These are phyloP conservation scores for Agrochola litura DNA, from an alignment of 2,888 invertebrate genomes.

Conservation along the genomic window DNA sequence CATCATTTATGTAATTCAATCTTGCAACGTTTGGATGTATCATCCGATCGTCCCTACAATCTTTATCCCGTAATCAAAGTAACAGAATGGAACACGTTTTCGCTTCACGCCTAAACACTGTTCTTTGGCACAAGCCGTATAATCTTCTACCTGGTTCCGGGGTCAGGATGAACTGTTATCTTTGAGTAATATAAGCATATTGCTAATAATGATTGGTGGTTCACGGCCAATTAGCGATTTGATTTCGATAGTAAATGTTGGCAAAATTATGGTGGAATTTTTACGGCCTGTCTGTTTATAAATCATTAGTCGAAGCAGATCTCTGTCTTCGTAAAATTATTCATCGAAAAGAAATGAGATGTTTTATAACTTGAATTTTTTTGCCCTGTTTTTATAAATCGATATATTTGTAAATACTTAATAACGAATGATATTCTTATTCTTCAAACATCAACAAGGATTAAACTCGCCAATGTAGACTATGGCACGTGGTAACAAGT, in stretches of 20 bases:
- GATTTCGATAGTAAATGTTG: slow-evolving; percentile 28
- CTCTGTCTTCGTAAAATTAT: neutral
- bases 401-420: neutral
- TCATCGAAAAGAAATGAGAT: no score
- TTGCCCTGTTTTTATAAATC: neutral
- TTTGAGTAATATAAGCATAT: slow-evolving; percentile 40
- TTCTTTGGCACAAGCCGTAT: slow-evolving; percentile 47
- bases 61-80: slow-evolving; percentile 50
- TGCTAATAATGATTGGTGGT: slow-evolving; percentile 51
- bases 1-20: slow-evolving; percentile 53
- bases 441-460: neutral
- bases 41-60: slow-evolving; percentile 42
- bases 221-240: slow-evolving; percentile 51
- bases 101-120: slow-evolving; percentile 57
- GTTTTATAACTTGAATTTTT: neutral
- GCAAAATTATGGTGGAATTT: slow-evolving; percentile 37
- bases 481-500: slow-evolving; percentile 30
- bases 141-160: slow-evolving; percentile 58
- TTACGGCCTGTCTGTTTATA: slow-evolving; percentile 10
- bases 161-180: slow-evolving; percentile 52
- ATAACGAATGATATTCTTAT: neutral
- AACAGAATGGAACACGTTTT: slow-evolving; percentile 57
- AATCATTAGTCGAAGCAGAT: neutral
- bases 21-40: slow-evolving; percentile 39
- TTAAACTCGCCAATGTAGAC: neutral